These are phyloP conservation scores for Eptesicus fuscus DNA, from an alignment of 2,113 vertebrate genomes.

Conservation along the genomic window DNA sequence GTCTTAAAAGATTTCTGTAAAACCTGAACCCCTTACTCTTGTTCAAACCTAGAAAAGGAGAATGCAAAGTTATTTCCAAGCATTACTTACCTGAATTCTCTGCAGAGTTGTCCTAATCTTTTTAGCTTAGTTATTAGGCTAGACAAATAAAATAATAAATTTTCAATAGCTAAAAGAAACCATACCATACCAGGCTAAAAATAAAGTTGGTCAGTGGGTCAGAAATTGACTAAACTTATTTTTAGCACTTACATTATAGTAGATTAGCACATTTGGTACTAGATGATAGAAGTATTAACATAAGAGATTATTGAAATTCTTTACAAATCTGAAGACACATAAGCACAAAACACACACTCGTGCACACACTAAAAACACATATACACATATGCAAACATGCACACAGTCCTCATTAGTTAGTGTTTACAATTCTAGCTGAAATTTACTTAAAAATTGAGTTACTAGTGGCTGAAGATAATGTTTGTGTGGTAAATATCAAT, in stretches of 20 bases:
- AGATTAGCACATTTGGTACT: neutral
- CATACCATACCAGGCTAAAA: neutral
- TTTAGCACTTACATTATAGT: neutral
- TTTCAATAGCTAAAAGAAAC: neutral
- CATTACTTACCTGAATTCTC: neutral
- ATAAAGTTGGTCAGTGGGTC: neutral
- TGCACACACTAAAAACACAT: neutral
- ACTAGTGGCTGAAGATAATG: neutral
- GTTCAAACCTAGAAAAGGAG: neutral
- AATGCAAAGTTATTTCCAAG: neutral
- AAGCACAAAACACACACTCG: neutral
- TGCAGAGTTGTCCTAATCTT: neutral
- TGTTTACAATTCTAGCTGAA: slow-evolving; percentile 8
- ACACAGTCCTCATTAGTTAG: neutral
- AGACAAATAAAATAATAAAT: neutral
- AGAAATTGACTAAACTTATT: neutral
- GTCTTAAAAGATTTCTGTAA: neutral
- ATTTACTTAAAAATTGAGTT: neutral
- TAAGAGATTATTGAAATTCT: neutral
- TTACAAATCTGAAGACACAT: neutral
- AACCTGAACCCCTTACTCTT: neutral
- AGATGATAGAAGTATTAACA: neutral
- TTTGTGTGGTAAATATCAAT: neutral
- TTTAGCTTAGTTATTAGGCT: neutral
- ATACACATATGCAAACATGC: neutral